Base-by-base conservation (phyloP, 2,113 vertebrate genomes). In the Labrus mixtus region DNA sequence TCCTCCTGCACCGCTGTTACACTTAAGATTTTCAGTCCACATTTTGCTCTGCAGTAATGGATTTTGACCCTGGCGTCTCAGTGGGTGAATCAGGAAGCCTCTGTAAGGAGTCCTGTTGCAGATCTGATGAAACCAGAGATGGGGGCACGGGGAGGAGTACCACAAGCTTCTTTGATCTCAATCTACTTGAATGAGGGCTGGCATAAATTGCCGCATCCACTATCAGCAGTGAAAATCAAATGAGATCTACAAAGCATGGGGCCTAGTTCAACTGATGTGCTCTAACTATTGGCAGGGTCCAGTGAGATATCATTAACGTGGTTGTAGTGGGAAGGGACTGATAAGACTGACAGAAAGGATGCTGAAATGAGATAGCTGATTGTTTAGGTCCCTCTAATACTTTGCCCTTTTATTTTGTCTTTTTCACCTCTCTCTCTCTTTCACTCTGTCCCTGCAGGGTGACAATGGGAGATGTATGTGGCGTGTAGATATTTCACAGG, bases 171-270 rank as follows among this genome's bases (percentile, higher is more conserved):
- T 90, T 93, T 90, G 90, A 92, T 93, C 89, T 92, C 76, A 85
- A 73, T 82, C 86, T 78, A 69, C 82, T 91, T 81, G 84, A 92
- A 88, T 86, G 85, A 90, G 83, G 76, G 8, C 76, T 74, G 90
- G 79, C 90, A 85, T 89, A 90, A 90, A 91, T 87, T 88, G 90
- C 79, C 2, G 58, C 82, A 80, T 89, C 85, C 65, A 73, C 83
- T 90, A 90, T 93, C 90, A 82, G 83, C 68, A 62, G 64, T 45
- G 78, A 90, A 82, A 93, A 93, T 93, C 90, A 90, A 90, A 93
- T 91, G 82, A 90, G 87, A 91, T 89, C 86, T 90, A 89, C 87
- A 91, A 90, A 88, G 87, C 80, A 20, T 3, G 43, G 10, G 58
- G 72, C 63, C 78, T 68, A 29, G 79, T 79, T 80, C 39, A 63